Percentiles rank a stretch among this genome's conserved stretches.
These are phyloP conservation scores for Potamilus streckersoni DNA, from an alignment of 1,140 invertebrate genomes.

Conservation along the genomic window DNA sequence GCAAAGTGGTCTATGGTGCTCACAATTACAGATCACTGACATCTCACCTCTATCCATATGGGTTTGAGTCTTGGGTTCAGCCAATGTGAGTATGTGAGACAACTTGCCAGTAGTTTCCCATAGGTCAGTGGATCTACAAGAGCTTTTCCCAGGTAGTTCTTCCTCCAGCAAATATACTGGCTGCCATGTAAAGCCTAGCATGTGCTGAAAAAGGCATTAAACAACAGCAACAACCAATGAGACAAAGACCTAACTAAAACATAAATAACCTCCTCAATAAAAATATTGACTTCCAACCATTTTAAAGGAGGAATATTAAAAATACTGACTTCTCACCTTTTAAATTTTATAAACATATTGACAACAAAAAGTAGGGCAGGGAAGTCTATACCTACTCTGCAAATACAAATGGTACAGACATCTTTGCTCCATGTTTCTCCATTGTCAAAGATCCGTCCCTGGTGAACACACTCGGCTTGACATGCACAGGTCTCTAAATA, in stretches of 20 bases:
- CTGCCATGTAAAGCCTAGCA: no score
- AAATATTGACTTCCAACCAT: constrained; percentile 27
- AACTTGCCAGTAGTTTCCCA: no score
- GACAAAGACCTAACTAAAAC: neutral
- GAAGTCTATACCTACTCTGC: constrained; percentile 43
- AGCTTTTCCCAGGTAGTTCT: no score
- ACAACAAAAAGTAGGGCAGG: neutral
- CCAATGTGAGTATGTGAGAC: no score
- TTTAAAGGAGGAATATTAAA: neutral
- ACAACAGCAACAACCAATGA: neutral
- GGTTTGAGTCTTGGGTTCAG: no score
- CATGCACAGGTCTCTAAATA: no score
- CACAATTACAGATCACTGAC: no score
- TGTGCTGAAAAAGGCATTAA: no score
- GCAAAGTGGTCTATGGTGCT: no score
- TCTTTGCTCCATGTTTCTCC: constrained; percentile 57
- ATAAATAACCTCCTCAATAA: constrained; percentile 15
- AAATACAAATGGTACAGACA: constrained; percentile 55
- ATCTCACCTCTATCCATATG: no score
- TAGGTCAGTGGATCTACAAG: no score
- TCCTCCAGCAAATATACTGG: no score
- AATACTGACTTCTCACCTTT: neutral
- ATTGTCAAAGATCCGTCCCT: constrained; percentile 49
- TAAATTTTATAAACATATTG: neutral
- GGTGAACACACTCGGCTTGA: constrained; percentile 45